Conservation (phyloP, 2,888 invertebrate species). For the Rapana venosa region DNA sequence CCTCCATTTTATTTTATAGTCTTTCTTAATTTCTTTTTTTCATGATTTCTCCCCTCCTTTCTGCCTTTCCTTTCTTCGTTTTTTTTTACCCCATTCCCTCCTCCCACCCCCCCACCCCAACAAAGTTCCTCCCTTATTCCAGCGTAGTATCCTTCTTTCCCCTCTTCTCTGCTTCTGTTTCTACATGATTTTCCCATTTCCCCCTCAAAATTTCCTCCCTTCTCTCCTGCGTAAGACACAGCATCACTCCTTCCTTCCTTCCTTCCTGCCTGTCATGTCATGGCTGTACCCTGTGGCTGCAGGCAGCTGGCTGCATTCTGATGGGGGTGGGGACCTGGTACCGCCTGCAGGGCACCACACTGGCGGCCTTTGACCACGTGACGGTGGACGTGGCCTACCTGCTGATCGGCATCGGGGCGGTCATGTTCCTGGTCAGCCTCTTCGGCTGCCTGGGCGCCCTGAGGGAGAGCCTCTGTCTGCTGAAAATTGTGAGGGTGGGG, state of each 20-base stretch:
- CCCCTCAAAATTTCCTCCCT: no score
- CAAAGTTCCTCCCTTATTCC: no score
- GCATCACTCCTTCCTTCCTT: no score
- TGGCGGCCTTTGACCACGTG: constrained; percentile 55
- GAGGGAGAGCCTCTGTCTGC: constrained; percentile 57
- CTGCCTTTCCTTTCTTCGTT: background rate
- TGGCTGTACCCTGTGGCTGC: background rate
- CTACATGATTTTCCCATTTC: no score
- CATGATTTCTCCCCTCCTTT: background rate
- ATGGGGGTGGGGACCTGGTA: constrained; percentile 60
- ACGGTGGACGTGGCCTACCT: constrained; percentile 58
- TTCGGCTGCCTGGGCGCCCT: constrained; percentile 61
- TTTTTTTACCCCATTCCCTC: no score
- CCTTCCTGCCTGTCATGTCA: no score
- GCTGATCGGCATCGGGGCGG: constrained; percentile 54
- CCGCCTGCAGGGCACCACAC: constrained; percentile 49
- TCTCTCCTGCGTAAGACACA: no score
- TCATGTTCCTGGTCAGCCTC: constrained; percentile 59
- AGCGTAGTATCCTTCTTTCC: no score
- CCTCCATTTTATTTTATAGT: no score
- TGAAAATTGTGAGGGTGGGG: constrained; percentile 54
- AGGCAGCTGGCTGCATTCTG: constrained; percentile 58
- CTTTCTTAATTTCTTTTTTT: background rate
- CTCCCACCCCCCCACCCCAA: no score
- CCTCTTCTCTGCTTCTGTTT: no score